Evolutionary conservation across 1,140 invertebrate species (phyloP).

Genomic region (Harpegnathos saltator): DNA sequence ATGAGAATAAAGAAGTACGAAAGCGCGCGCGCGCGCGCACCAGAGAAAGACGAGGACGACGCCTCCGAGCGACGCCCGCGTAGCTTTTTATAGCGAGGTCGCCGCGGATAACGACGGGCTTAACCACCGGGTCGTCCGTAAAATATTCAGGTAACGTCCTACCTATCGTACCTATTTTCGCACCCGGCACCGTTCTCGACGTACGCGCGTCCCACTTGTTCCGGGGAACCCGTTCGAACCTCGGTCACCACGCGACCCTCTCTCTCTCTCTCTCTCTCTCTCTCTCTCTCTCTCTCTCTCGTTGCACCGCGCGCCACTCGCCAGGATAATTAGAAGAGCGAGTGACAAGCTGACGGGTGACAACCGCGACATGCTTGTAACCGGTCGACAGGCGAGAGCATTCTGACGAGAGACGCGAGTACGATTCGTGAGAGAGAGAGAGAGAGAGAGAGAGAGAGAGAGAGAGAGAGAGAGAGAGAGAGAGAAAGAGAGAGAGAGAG

Average conservation of each 20-base stretch:
- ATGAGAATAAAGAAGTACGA: conserved; percentile 23
- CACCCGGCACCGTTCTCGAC: conserved; percentile 43
- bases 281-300: no score
- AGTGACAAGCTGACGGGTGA: conserved; percentile 69
- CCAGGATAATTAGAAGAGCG: conserved; percentile 65
- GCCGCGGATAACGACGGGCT: conserved; percentile 43
- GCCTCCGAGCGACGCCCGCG: conserved; percentile 14
- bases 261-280: no score
- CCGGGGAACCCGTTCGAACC: conserved; percentile 61
- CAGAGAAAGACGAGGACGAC: conserved; percentile 13
- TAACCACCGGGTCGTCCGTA: conserved; percentile 43
- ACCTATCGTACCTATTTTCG: conserved; percentile 62
- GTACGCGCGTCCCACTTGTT: conserved; percentile 50
- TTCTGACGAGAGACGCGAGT: conserved; percentile 39
- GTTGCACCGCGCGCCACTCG: neutral
- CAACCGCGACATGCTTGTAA: conserved; percentile 48
- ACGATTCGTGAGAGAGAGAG: neutral
- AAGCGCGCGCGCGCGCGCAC: no score
- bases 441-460: no score
- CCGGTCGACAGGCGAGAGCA: conserved; percentile 46
- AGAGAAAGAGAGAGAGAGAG: no score
- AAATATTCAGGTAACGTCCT: conserved; percentile 66
- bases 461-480: no score
- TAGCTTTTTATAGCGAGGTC: conserved; percentile 57
- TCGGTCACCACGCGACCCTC: conserved; percentile 25